Evolutionary conservation across 1,140 invertebrate genomes (phyloP), one percentile per base, ranked within the genome.

Genomic region (Drosophila mayri): DNA sequence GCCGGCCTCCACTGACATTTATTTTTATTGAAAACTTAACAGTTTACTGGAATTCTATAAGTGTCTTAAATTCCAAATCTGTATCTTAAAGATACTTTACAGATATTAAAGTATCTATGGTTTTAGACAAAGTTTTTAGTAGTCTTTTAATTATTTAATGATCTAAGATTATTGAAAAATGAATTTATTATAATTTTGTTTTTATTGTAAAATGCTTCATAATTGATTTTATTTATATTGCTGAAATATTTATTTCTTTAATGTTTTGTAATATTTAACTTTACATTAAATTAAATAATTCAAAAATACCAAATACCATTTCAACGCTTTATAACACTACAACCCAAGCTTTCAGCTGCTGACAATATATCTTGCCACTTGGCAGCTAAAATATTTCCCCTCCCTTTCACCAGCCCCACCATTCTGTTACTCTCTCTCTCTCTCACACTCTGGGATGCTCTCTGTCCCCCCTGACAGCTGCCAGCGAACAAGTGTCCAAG

Each of bases 401-500:
- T 43, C 28, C 46, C 44, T 6, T 16, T 6, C 4, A 47, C 16
- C 25, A 8, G 2, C 18, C 18, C 20, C 22, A 49, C 22, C 25
- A 14, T 20, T 38, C 46, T 35, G 0, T 3, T 28, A 28, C 40
- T 46, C 28, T n/a, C 40, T 61, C 14, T 10, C 57, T 41, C 25
- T 49, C 32, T 25, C 12, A 12, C 43, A 12, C 25, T 22, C 7
- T 46, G 18, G 6, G 43, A 14, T 44, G 37, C 30, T 20, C 41
- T 25, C 25, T 25, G 41, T 43, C 20, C 54, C 14, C 22, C 10
- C 25, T 63, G 57, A 41, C 68, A 79, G 70, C 75, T 76, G 71
- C 49, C 79, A 11, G 25, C 79, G 83, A 86, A 86, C 76, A 88
- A 90, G 85, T 81, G 85, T 71, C 47, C 59, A 90, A 81, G 59